Conservation (phyloP, 2,888 invertebrate species). For the Aquatica leii region DNA sequence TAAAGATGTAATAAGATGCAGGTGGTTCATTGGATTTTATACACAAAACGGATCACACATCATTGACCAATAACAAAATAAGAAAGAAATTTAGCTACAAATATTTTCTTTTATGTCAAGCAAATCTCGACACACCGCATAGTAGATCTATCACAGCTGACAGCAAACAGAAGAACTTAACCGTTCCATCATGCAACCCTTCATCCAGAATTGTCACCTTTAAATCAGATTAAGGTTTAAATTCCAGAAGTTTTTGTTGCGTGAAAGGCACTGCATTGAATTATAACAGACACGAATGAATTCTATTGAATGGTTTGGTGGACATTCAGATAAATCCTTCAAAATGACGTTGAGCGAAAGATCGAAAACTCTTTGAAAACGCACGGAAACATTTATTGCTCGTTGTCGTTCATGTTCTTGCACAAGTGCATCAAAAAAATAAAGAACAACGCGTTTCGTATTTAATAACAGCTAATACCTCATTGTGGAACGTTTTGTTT, state of each 20-base stretch:
- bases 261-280: constrained; percentile 28
- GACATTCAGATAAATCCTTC: not conserved
- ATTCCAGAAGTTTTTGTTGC: constrained; percentile 35
- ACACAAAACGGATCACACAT: not conserved
- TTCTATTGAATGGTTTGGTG: constrained; percentile 6
- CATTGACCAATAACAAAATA: constrained; percentile 30
- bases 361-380: no score
- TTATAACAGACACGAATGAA: constrained; percentile 12
- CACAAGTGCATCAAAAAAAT: no score
- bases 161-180: constrained; percentile 32
- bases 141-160: constrained; percentile 41
- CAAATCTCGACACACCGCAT: not conserved
- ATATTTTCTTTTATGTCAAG: constrained; percentile 36
- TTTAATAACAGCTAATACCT: no score
- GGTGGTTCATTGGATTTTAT: no score
- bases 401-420: no score
- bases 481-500: no score
- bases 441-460: no score
- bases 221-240: constrained; percentile 38
- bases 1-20: not conserved
- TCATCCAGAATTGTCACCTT: constrained; percentile 38
- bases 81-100: constrained; percentile 31
- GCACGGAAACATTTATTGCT: no score
- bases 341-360: no score
- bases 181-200: constrained; percentile 40